These are phyloP conservation scores for Paralvinella palmiformis DNA, from an alignment of 1,140 invertebrate species.

Conservation along the genomic window DNA sequence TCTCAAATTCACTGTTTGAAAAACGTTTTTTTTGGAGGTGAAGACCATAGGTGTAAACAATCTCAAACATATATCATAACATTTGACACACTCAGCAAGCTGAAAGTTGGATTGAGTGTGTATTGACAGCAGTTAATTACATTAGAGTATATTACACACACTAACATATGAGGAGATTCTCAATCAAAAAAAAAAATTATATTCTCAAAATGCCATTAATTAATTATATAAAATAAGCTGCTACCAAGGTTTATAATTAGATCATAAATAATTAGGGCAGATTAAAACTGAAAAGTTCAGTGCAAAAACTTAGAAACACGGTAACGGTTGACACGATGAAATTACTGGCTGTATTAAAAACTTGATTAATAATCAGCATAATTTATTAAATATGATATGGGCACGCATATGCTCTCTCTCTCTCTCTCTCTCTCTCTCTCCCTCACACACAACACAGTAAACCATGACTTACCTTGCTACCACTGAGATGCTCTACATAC, in stretches of 20 bases:
- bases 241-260: too few species aligned
- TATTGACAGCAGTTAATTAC: too few species aligned
- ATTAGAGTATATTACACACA: too few species aligned
- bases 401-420: neutral
- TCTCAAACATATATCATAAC: neutral
- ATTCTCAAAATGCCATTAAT: too few species aligned
- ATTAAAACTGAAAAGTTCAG: neutral
- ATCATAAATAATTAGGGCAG: neutral
- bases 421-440: neutral
- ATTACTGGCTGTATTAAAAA: neutral
- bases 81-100: neutral
- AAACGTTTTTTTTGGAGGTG: neutral
- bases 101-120: too few species aligned
- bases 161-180: too few species aligned
- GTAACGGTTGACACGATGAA: neutral
- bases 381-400: neutral
- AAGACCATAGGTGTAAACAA: neutral
- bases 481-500: slow-evolving; percentile 69
- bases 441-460: neutral
- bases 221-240: too few species aligned
- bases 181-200: too few species aligned
- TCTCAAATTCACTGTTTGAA: neutral
- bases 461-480: slow-evolving; percentile 64
- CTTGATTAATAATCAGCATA: neutral
- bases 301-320: neutral